These are phyloP conservation scores for Dicyrtomina minuta DNA, from an alignment of 2,888 invertebrate genomes.

Conservation along the genomic window DNA sequence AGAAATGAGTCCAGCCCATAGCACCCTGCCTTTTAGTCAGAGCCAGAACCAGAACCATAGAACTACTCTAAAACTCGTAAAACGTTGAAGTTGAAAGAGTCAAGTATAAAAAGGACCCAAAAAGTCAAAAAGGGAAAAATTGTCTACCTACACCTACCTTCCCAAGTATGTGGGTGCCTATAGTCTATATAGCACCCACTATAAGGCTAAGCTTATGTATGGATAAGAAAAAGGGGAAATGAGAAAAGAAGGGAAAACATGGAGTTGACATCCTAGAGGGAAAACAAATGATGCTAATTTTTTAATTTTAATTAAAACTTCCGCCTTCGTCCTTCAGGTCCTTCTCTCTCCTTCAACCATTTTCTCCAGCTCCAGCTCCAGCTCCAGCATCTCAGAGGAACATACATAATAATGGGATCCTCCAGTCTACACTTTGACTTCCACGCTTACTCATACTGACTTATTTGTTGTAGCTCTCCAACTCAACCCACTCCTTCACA, in stretches of 20 bases:
- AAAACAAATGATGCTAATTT: conserved; percentile 50
- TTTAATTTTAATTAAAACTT: conserved; percentile 51
- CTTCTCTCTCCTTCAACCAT: background rate
- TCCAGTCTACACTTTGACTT: conserved; percentile 8
- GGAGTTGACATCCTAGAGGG: conserved; percentile 27
- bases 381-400: too few species aligned
- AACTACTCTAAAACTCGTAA: background rate
- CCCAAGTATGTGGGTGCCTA: background rate
- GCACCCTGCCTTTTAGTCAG: too few species aligned
- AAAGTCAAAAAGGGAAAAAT: background rate
- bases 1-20: too few species aligned
- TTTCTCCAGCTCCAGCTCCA: too few species aligned
- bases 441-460: background rate
- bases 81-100: background rate
- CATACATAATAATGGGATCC: too few species aligned
- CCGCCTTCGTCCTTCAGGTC: conserved; percentile 18
- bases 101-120: background rate
- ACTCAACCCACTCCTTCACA: background rate
- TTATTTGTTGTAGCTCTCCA: conserved; percentile 2
- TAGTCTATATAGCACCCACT: too few species aligned
- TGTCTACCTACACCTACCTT: background rate
- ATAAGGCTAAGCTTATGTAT: background rate
- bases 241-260: conserved; percentile 11
- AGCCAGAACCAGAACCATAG: too few species aligned
- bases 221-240: background rate